These are phyloP conservation scores for Leucosticte australis DNA, from an alignment of 2,113 vertebrate species.

Conservation along the genomic window DNA sequence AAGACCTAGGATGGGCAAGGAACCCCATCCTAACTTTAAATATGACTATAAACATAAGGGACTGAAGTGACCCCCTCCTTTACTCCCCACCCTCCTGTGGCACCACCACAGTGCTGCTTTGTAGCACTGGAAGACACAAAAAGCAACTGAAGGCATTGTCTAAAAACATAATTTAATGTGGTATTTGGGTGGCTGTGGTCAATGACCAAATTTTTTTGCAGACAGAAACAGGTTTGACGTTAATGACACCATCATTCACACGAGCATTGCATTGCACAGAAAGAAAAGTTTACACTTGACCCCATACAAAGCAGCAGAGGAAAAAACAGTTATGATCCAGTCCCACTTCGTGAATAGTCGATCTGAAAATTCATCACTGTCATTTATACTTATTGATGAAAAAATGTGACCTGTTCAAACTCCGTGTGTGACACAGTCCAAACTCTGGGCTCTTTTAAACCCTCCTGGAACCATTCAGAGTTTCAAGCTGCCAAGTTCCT, in stretches of 20 bases:
- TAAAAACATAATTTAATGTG: slow-evolving; percentile 82
- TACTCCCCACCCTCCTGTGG: not conserved
- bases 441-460: not conserved
- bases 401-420: slow-evolving; percentile 2
- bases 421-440: not conserved
- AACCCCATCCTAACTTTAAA: not conserved
- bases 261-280: slow-evolving; percentile 63
- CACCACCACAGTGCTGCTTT: not conserved
- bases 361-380: not conserved
- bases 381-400: slow-evolving; percentile 24
- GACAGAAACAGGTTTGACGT: slow-evolving; percentile 50
- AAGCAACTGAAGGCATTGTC: slow-evolving; percentile 57
- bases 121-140: slow-evolving; percentile 60
- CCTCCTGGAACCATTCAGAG: not conserved
- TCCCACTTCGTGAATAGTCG: not conserved
- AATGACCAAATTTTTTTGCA: slow-evolving; percentile 34
- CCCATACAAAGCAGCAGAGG: slow-evolving; percentile 62
- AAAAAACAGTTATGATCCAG: slow-evolving; percentile 5
- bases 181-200: slow-evolving; percentile 42
- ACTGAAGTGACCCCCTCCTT: not conserved
- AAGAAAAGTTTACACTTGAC: slow-evolving; percentile 59
- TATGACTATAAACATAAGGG: not conserved
- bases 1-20: not conserved
- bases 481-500: not conserved
- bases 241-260: slow-evolving; percentile 58